Base-by-base conservation (phyloP, 1,140 invertebrate species). In the Psilanteris sp. region DNA sequence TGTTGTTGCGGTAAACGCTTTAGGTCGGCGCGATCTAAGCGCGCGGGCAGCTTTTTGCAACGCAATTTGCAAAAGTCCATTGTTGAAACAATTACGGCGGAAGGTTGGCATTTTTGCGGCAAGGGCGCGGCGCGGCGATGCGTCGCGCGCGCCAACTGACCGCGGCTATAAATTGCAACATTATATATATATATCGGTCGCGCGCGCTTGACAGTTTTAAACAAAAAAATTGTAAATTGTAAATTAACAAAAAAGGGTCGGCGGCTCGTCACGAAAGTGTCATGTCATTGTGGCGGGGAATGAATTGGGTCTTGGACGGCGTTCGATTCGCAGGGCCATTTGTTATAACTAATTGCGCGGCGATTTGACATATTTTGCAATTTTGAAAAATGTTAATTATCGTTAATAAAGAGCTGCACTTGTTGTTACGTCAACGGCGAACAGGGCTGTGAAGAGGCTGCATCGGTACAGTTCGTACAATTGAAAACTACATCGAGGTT, bases 381-480 rank as follows among this genome's bases (percentile, higher is more conserved):
- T 73, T 73, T 73, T 44, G 57, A 78, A 73, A 83, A 88, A 88
- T 88, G 86, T 88, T 88, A 88, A 88, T 88, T 88, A 87, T 88
- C 85, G 82, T 88, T 88, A 88, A 88, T 88, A 88, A 88, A 88
- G 85, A 84, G 84, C 79, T 77, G 79, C 81, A 83, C 85, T 88
- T 88, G 87, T 88, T 88, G 87, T 82, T 88, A 85, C 71, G 83
- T 84, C 82, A 83, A 83, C 87, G 86, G 86, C 81, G 76, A 88
- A 78, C 85, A 88, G 85, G 83, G 81, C 79, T 54, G 85, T 79
- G 83, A 88, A 87, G 87, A 88, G 87, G 83, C 84, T 83, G 83
- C 80, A 81, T 68, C 44, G 64, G 64, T 76, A 76, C 72, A 76
- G 72, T 76, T 76, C 72, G 72, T 76, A 70, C 72, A 76, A 76